These are phyloP conservation scores for Cactoblastis cactorum DNA, from an alignment of 2,888 invertebrate species.

Conservation along the genomic window DNA sequence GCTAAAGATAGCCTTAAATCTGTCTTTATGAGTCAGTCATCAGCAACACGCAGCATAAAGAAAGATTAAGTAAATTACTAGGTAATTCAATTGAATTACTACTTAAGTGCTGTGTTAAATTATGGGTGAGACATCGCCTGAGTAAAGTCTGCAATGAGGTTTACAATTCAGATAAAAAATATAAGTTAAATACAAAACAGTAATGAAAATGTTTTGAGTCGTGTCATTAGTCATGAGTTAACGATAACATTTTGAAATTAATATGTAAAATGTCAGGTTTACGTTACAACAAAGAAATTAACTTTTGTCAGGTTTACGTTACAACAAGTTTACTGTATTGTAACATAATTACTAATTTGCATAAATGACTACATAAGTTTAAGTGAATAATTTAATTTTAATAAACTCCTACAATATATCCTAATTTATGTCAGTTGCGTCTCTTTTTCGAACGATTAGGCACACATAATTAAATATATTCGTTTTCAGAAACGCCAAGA, in stretches of 20 bases:
- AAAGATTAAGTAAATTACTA: not conserved
- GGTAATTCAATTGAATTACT: not conserved
- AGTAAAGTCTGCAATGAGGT: not conserved
- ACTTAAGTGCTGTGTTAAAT: not conserved
- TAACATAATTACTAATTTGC: no score
- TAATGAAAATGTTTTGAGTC: not conserved
- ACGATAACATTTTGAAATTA: not conserved
- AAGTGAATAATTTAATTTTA: no score
- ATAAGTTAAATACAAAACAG: not conserved
- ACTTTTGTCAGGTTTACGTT: no score
- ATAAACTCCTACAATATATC: no score
- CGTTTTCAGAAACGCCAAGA: no score
- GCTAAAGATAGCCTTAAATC: not conserved
- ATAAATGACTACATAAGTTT: no score
- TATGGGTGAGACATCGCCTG: not conserved
- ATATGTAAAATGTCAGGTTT: not conserved
- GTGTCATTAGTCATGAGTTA: not conserved
- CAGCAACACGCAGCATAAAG: not conserved
- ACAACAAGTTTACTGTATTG: no score
- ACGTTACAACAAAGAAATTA: no score
- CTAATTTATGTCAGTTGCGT: no score
- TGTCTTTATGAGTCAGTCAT: not conserved
- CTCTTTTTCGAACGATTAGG: no score
- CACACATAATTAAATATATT: no score
- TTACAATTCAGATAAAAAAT: not conserved